phyloP scores from a whole-genome alignment of 2,113 vertebrate genomes.

The Delphinus delphis region DNA sequence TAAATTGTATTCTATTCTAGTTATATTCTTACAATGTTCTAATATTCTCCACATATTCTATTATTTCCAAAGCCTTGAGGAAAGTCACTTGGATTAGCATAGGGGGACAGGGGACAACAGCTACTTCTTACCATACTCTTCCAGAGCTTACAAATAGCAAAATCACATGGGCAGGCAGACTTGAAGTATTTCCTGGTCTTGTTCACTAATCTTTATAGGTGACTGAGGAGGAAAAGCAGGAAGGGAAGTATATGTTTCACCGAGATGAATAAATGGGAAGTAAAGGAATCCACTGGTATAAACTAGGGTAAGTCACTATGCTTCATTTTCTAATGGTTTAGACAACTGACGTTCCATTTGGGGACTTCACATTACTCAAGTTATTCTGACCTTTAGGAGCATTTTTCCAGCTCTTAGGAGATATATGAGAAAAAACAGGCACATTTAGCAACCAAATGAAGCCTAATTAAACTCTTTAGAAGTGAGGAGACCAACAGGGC shows the following conservation, averaged over 20 bases:
- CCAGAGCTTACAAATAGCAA: neutral
- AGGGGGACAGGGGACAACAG: fast-evolving
- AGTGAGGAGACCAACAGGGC: neutral
- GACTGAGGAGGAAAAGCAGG: neutral
- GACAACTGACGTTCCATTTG: neutral
- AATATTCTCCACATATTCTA: neutral
- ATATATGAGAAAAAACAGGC: neutral
- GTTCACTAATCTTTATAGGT: neutral
- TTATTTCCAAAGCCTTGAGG: neutral
- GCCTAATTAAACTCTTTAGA: neutral
- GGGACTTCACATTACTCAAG: neutral
- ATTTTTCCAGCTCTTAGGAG: neutral
- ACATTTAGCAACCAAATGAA: neutral
- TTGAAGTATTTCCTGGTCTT: neutral
- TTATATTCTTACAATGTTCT: neutral
- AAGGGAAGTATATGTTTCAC: neutral
- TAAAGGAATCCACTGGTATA: neutral
- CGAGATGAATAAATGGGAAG: neutral
- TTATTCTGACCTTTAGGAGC: neutral
- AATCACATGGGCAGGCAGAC: neutral
- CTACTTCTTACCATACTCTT: neutral
- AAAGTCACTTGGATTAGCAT: neutral
- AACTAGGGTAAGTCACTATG: neutral
- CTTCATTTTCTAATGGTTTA: neutral
- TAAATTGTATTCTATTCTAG: neutral